Evolutionary conservation across 2,113 vertebrate genomes (phyloP).

Genomic region (Speoplatyrhinus poulsoni): DNA sequence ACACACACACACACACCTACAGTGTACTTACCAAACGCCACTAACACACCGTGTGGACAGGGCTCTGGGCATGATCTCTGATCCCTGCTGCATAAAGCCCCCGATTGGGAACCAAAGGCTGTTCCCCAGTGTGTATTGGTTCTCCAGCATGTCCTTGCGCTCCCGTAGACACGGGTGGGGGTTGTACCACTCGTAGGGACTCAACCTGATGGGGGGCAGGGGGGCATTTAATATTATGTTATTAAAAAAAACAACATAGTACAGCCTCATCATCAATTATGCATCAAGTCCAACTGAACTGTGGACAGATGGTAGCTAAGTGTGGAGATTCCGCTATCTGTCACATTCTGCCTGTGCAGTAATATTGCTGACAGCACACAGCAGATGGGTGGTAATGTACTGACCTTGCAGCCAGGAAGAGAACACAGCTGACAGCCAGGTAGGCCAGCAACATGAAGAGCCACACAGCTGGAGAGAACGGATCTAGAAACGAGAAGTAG

Average conservation of each 20-base stretch:
- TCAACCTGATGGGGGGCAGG: conserved; percentile 75
- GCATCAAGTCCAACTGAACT: conserved; percentile 32
- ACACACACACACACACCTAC: background rate
- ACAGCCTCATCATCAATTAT: conserved; percentile 22
- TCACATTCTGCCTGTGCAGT: background rate
- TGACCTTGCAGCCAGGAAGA: conserved; percentile 93
- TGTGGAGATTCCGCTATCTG: conserved; percentile 17
- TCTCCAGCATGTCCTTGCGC: conserved; percentile 86
- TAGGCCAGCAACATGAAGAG: conserved; percentile 96
- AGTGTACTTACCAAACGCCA: conserved; percentile 87
- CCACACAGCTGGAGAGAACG: conserved; percentile 95
- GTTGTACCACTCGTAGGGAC: conserved; percentile 95
- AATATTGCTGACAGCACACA: background rate
- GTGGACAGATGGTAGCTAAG: conserved; percentile 21
- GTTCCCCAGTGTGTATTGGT: conserved; percentile 94
- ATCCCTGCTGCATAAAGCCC: conserved; percentile 97
- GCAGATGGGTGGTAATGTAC: conserved; percentile 46
- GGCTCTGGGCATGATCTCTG: conserved; percentile 92
- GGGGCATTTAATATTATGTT: background rate
- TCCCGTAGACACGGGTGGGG: conserved; percentile 89
- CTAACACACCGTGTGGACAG: conserved; percentile 93
- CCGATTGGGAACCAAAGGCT: conserved; percentile 95
- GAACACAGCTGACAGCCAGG: conserved; percentile 92
- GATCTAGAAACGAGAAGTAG: conserved; percentile 95
- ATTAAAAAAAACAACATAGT: background rate